Base-by-base conservation (phyloP, 1,140 invertebrate species). In the Hestina assimilis region DNA sequence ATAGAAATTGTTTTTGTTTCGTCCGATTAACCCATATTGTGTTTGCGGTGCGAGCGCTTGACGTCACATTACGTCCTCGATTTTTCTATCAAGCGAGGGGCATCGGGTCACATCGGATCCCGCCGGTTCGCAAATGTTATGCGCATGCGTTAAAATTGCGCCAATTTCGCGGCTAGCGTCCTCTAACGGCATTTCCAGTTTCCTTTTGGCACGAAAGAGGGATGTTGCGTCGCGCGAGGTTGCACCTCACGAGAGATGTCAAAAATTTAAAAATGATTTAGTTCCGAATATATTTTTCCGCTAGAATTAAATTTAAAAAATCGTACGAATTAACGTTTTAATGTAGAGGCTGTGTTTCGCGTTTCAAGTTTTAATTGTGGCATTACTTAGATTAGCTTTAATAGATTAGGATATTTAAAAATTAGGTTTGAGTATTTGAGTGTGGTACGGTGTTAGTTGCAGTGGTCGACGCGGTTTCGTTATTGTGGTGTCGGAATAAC, bases 41-140 rank as follows among this genome's bases (percentile, higher is more conserved):
- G 63, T 73, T 69, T 60, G 67, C 45, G 59, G 73, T 76, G 73
- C 72, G 66, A 72, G 52, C 57, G 69, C 61, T 74, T 87, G 84
- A 87, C 84, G 84, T 87, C 84, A 87, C 72, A 64, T 74, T 75
- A 78, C 78, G 83, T 84, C 81, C 84, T 87, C 82, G 79, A 85
- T 85, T 87, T 87, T 84, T 82, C 72, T 82, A 85, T 84, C 76
- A 79, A 77, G 71, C 72, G 69, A 78, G 79, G 75, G 80, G 72
- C 77, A 73, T 79, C 76, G 80, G 79, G 79, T 80, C 81, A 70
- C 63, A 73, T 80, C 75, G 78, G 69, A 69, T 74, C 72, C 72
- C 77, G 81, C 79, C 80, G 80, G 77, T 66, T 77, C 70, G 71
- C 72, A 65, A 78, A 66, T 77, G 58, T 54, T 46, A 41, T 48